Conservation (phyloP, 2,797 vertebrate species). For the Acropternis orthonyx region DNA sequence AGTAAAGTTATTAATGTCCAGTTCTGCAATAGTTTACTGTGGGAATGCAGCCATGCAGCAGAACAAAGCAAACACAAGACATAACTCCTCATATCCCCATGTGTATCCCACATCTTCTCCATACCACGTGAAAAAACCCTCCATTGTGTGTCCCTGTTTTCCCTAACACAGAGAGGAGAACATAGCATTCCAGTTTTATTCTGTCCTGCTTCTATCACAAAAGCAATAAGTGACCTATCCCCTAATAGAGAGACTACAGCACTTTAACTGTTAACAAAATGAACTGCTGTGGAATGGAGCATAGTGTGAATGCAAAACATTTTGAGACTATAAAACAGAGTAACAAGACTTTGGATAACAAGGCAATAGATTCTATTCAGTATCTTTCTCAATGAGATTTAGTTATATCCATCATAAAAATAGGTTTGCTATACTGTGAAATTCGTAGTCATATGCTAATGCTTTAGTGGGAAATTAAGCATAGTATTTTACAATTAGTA, state of each 20-base stretch:
- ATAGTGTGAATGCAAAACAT: neutral
- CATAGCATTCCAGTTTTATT: neutral
- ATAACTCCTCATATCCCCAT: accelerated
- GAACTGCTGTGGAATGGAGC: neutral
- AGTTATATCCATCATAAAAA: neutral
- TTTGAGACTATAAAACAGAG: neutral
- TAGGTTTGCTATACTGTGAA: neutral
- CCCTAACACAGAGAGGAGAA: neutral
- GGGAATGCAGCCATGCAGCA: neutral
- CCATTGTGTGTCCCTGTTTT: neutral
- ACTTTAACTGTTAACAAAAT: neutral
- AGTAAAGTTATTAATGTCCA: constrained; percentile 58
- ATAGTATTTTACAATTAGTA: neutral
- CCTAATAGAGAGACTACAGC: neutral
- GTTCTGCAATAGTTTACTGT: neutral
- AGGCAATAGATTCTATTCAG: neutral
- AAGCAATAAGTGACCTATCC: neutral
- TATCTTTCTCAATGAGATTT: neutral
- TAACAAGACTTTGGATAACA: neutral
- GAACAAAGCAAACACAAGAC: neutral
- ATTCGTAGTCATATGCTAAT: neutral
- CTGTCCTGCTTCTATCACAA: neutral
- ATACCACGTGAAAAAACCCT: neutral
- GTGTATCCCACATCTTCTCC: neutral
- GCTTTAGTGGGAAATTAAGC: neutral